Base-by-base conservation (phyloP, 2,113 vertebrate species). In the Syrmaticus mikado region DNA sequence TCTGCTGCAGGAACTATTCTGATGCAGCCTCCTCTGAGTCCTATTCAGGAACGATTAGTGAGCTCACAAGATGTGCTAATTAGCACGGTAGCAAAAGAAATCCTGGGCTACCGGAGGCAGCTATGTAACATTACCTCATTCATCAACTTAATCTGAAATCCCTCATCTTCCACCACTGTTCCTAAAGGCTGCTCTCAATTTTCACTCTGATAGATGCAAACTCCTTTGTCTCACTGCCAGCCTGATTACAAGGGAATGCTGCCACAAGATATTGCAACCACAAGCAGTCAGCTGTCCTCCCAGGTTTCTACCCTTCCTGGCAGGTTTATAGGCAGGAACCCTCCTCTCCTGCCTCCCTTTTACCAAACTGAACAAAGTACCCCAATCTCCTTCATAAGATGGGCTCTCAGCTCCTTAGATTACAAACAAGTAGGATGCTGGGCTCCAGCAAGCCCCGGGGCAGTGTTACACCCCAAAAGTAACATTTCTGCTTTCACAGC, bases 51-150 rank as follows among this genome's bases (percentile, higher is more conserved):
- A 87, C n/a, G 43, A 96, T 96, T 95, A 92, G 71, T n/a, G 79
- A 89, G 75, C 94, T 96, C 91, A 92, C 79, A 92, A 92, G 91
- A 95, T 78, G 85, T 52, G 65, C 87, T 91, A 94, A 97, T 94
- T 94, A 94, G 76, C 92, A 88, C 52, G 88, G 94, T 43, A 93
- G 88, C 80, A 78, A 88, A 95, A 95, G 92, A 94, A 94, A 95
- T 82, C 65, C 70, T 13, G 19, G 80, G 82, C 90, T 93, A 88
- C 76, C 71, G 71, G 6, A 7, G 85, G 70, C 92, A 88, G 82
- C 95, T 92, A 71, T 82, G 62, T 95, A 92, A 89, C 90, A 85
- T 92, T 89, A 94, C 93, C 85, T 95, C 87, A 91, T 87, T 87
- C 90, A 68, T 84, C 90, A 96, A 43, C 80, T 90, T 92, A 95